Evolutionary conservation across 1,140 invertebrate species (phyloP).

Genomic region (Anoplophora glabripennis): DNA sequence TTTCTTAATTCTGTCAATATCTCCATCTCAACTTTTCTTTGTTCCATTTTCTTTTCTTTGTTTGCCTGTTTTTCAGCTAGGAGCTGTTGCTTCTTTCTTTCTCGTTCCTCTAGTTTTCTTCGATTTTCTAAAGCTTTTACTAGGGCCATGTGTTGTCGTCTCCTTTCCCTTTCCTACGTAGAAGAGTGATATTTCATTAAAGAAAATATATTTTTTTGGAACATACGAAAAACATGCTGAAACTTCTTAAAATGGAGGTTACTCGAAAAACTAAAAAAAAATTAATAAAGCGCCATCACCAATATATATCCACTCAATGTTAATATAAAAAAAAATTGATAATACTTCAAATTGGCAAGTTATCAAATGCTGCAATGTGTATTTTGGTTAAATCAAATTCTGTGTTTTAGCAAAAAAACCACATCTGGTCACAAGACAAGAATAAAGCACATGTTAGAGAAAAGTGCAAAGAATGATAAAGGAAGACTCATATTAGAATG

Average conservation of each 20-base stretch:
- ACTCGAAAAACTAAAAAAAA: not conserved
- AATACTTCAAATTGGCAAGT: not conserved
- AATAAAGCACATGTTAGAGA: too few species aligned
- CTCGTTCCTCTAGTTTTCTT: slow-evolving; percentile 83
- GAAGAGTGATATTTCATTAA: not conserved
- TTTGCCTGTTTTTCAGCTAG: slow-evolving; percentile 73
- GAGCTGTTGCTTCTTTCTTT: slow-evolving; percentile 78
- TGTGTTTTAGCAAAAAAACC: too few species aligned
- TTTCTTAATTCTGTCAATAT: slow-evolving; percentile 78
- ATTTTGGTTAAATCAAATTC: too few species aligned
- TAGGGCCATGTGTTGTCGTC: slow-evolving; percentile 84
- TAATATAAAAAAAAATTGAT: not conserved
- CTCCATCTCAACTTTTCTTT: slow-evolving; percentile 80
- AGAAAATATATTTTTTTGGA: too few species aligned
- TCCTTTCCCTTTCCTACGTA: slow-evolving; percentile 80
- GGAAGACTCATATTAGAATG: slow-evolving; percentile 11
- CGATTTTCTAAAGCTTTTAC: slow-evolving; percentile 83
- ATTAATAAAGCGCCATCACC: not conserved
- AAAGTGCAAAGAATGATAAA: too few species aligned
- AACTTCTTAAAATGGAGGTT: too few species aligned
- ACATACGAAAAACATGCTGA: too few species aligned
- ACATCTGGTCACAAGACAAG: too few species aligned
- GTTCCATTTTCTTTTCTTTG: slow-evolving; percentile 80
- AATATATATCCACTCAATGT: slow-evolving; percentile 1
- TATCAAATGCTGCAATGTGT: not conserved